Conservation (phyloP, 2,113 vertebrate genomes). For the Connochaetes taurinus region DNA sequence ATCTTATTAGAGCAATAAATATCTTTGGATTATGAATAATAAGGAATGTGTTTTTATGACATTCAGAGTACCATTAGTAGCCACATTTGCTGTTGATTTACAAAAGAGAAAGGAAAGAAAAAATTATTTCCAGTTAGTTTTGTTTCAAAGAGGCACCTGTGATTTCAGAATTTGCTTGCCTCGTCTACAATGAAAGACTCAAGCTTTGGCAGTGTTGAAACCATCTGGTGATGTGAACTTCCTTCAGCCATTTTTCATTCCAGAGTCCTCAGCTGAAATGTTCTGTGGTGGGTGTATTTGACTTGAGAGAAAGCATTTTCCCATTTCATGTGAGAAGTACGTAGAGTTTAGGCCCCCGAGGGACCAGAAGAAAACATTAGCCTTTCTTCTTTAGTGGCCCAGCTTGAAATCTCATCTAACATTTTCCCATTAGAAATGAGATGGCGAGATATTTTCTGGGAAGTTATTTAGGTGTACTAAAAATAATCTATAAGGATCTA, state of each 20-base stretch:
- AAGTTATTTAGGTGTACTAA: slow-evolving; percentile 67
- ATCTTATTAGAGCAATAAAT: slow-evolving; percentile 40
- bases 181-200: slow-evolving; percentile 47
- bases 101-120: background rate
- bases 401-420: slow-evolving; percentile 54
- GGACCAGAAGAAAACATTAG: background rate
- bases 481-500: slow-evolving; percentile 70
- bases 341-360: background rate
- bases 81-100: slow-evolving; percentile 21
- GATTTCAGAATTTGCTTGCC: slow-evolving; percentile 61
- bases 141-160: slow-evolving; percentile 62
- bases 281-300: background rate
- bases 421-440: slow-evolving; percentile 66
- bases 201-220: background rate
- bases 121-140: slow-evolving; percentile 60
- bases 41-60: slow-evolving; percentile 66
- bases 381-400: slow-evolving; percentile 46
- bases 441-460: slow-evolving; percentile 62
- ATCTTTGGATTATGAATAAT: slow-evolving; percentile 55
- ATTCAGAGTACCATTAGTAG: slow-evolving; percentile 64
- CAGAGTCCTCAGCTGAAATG: background rate
- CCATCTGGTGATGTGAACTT: background rate
- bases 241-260: slow-evolving; percentile 58
- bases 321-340: background rate
- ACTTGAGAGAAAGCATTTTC: slow-evolving; percentile 34